These are phyloP conservation scores for Onychostoma macrolepis DNA, from an alignment of 2,113 vertebrate genomes.

Conservation along the genomic window DNA sequence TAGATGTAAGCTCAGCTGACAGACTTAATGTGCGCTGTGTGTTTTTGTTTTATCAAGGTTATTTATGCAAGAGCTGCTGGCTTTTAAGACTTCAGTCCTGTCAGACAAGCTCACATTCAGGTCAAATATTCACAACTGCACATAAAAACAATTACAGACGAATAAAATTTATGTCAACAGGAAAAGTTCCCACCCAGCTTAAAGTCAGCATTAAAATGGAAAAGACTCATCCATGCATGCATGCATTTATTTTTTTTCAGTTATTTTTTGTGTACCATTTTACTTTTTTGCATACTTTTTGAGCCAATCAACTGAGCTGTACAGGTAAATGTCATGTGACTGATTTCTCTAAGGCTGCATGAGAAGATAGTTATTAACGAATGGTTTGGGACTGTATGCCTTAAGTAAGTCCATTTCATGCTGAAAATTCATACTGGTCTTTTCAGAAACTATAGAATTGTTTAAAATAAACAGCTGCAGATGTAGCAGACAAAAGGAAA, in stretches of 20 bases:
- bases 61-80: constrained; percentile 41
- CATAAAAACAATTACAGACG: not conserved
- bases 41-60: constrained; percentile 24
- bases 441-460: not conserved
- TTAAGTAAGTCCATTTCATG: not conserved
- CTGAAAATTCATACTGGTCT: not conserved
- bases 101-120: constrained; percentile 24
- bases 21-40: not conserved
- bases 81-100: constrained; percentile 37
- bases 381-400: not conserved
- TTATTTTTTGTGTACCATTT: not conserved
- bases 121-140: not conserved
- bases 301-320: not conserved
- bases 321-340: not conserved
- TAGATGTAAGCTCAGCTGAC: not conserved
- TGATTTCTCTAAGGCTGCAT: not conserved
- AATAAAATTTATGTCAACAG: not conserved
- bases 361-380: not conserved
- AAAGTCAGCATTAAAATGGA: not conserved
- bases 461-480: not conserved
- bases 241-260: not conserved
- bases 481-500: not conserved
- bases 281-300: not conserved
- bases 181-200: not conserved
- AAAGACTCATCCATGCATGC: not conserved